A percentile compares a stretch with the other conserved stretches of the same genome.
Evolutionary conservation across 2,113 vertebrate species (phyloP).

Genomic region (Procapra przewalskii): DNA sequence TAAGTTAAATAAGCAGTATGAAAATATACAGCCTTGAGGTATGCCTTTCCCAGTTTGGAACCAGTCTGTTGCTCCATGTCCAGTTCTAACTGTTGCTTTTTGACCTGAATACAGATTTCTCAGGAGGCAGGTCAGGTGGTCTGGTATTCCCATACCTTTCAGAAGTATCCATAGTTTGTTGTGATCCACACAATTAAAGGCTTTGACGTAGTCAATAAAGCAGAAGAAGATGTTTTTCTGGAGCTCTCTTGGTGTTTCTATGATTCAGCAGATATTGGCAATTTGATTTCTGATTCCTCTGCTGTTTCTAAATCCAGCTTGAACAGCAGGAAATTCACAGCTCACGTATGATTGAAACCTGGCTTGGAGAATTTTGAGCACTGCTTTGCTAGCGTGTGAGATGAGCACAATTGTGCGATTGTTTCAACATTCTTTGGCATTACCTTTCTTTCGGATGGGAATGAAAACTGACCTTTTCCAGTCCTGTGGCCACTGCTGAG

Average conservation of each 20-base stretch:
- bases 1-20: background rate
- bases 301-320: background rate
- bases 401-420: background rate
- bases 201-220: background rate
- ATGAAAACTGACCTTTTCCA: background rate
- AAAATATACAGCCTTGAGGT: background rate
- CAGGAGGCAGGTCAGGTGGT: background rate
- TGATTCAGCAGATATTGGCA: background rate
- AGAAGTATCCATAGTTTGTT: background rate
- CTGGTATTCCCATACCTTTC: background rate
- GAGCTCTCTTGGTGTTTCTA: background rate
- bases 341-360: background rate
- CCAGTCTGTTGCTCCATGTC: background rate
- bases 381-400: accelerated
- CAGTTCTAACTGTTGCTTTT: background rate
- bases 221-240: background rate
- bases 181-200: background rate
- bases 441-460: background rate
- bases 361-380: background rate
- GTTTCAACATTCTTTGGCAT: background rate
- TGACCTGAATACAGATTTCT: background rate
- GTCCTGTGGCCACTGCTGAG: background rate
- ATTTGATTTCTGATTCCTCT: background rate
- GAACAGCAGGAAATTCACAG: background rate
- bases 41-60: background rate